Base-by-base conservation (phyloP, 2,888 invertebrate species). In the Cenopis cana region DNA sequence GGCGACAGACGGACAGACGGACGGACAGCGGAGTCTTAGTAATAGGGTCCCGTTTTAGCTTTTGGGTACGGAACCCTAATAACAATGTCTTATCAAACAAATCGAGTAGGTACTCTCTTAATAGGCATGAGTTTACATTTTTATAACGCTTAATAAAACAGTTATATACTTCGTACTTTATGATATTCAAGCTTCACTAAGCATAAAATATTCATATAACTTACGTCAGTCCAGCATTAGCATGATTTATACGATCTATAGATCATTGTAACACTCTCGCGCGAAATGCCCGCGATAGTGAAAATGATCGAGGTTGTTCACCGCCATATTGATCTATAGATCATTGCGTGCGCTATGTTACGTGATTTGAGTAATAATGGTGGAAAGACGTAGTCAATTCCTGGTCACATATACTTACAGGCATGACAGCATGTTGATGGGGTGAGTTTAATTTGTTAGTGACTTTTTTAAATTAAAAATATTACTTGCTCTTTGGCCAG, bases 251-350 rank as follows among this genome's bases (percentile, higher is more conserved):
- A 70, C 38, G 64, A 64, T 64, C 55, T 64, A 65, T 70, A 70
- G 54, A 70, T 70, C 70, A 70, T 46, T 56, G 24, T 36, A 56
- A 33, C 60, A 29, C 54, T 46, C 62, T 36, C 70, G 52, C 59
- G n/a, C 69, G 65, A n/a, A n/a, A n/a, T n/a, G n/a, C n/a, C n/a
- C 54, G 57, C 66, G 68, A 71, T 61, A 78, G 82, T 80, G 82
- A 82, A 82, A 82, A 75, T 78, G 74, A 80, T 78, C 74, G 74
- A 75, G 73, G 76, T 74, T 78, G 68, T 80, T 81, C 77, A 81
- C 81, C 79, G 79, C 72, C 75, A 75, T 77, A 76, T 78, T 77
- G 76, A 78, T 76, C 74, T 76, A 76, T 72, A 69, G 66, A 72
- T 74, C 72, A 62, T 72, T 62, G 69, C 76, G 74, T 74, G 76